Percentiles rank a stretch among this genome's conserved stretches.
phyloP scores from a whole-genome alignment of 2,797 vertebrate species.

The Ctenopoma kingsleyae region DNA sequence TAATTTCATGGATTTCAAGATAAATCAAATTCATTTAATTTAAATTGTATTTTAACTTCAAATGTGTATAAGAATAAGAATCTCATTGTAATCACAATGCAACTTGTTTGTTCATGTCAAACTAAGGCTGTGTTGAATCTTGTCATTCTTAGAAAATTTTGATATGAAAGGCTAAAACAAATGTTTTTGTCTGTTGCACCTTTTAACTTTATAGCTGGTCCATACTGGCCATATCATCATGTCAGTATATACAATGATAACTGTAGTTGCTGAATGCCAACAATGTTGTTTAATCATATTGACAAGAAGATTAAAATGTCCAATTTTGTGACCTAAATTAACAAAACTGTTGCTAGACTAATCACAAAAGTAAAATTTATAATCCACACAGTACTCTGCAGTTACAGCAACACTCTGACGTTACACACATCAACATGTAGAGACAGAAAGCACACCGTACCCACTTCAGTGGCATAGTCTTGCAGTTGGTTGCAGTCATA shows the following conservation, averaged over 20 bases:
- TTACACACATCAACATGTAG: neutral
- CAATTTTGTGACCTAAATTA: too few species aligned
- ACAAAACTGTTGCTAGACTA: too few species aligned
- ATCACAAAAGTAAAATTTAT: too few species aligned
- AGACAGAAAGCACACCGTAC: slow-evolving; percentile 59
- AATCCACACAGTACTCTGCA: neutral
- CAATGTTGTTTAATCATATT: too few species aligned
- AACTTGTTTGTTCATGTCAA: neutral
- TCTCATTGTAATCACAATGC: too few species aligned
- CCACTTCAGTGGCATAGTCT: slow-evolving; percentile 75
- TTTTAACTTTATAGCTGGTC: neutral
- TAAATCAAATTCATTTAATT: neutral
- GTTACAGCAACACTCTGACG: neutral
- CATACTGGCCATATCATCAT: neutral
- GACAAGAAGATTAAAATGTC: too few species aligned
- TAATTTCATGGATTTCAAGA: neutral
- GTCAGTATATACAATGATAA: neutral
- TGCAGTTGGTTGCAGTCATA: slow-evolving; percentile 84
- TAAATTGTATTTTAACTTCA: neutral
- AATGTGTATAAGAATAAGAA: neutral
- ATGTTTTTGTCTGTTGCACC: too few species aligned
- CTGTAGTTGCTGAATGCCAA: neutral
- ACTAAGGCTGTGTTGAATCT: neutral
- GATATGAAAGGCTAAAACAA: too few species aligned
- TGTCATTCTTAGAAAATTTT: too few species aligned